Evolutionary conservation across 2,888 invertebrate species (phyloP).

Genomic region (Callosobruchus maculatus): DNA sequence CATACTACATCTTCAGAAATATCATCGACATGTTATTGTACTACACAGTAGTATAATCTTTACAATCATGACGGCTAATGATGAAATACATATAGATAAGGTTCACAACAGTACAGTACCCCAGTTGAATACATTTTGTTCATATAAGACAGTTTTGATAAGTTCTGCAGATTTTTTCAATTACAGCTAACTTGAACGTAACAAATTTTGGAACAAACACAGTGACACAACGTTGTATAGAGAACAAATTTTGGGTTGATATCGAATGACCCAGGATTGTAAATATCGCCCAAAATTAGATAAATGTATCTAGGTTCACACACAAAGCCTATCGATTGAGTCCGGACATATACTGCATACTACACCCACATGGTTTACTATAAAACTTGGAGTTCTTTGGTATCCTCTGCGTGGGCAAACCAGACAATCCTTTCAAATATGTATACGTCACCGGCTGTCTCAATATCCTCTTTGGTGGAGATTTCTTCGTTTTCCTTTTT

Average conservation of each 20-base stretch:
- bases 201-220: no score
- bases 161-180: no score
- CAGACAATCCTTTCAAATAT: constrained; percentile 76
- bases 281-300: not conserved
- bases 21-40: no score
- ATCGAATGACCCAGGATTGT: not conserved
- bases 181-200: no score
- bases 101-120: no score
- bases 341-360: constrained; percentile 40
- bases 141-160: no score
- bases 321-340: constrained; percentile 37
- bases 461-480: constrained; percentile 70
- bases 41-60: no score
- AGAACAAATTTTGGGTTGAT: not conserved
- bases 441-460: constrained; percentile 76
- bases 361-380: constrained; percentile 39
- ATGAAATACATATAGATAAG: no score
- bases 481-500: constrained; percentile 55
- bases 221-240: no score
- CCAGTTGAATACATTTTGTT: no score
- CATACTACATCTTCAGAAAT: not conserved
- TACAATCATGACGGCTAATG: no score
- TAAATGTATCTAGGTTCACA: not conserved
- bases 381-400: constrained; percentile 53
- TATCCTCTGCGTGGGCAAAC: constrained; percentile 76